These are phyloP conservation scores for Stegodyphus dumicola DNA, from an alignment of 1,140 invertebrate species.

Conservation along the genomic window DNA sequence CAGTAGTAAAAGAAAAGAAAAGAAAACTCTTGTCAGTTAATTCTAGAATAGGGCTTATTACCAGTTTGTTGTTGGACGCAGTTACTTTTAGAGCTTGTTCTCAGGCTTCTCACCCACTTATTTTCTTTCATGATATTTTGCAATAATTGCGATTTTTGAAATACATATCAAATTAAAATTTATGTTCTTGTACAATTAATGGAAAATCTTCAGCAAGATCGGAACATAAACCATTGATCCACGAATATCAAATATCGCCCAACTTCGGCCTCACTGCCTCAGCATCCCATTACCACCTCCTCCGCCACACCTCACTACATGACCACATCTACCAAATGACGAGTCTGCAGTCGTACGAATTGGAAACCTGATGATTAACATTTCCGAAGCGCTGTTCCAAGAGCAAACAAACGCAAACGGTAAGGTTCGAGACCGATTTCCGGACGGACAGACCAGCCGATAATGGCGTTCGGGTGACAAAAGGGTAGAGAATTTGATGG, in stretches of 20 bases:
- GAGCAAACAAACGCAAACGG: conserved; percentile 39
- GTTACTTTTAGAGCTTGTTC: too few relatives aligned
- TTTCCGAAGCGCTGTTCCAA: conserved; percentile 18
- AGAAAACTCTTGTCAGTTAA: too few relatives aligned
- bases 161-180: too few relatives aligned
- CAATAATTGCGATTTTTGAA: too few relatives aligned
- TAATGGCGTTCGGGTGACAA: conserved; percentile 40
- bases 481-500: not conserved
- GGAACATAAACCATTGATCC: not conserved
- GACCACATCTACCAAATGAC: conserved; percentile 22
- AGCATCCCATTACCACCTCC: not conserved
- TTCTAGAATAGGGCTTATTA: too few relatives aligned
- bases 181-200: too few relatives aligned
- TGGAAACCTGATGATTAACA: conserved; percentile 55
- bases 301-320: not conserved
- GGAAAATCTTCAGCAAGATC: too few relatives aligned
- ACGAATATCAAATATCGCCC: not conserved
- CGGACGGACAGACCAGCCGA: conserved; percentile 42
- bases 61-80: too few relatives aligned
- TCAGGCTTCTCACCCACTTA: too few relatives aligned
- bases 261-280: not conserved
- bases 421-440: conserved; percentile 47
- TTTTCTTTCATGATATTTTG: too few relatives aligned
- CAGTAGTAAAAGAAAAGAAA: too few relatives aligned
- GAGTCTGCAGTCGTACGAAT: conserved; percentile 42